Percentiles rank a stretch among this genome's conserved stretches.
Evolutionary conservation across 2,888 invertebrate species (phyloP).

Genomic region (Chelonus formosanus): DNA sequence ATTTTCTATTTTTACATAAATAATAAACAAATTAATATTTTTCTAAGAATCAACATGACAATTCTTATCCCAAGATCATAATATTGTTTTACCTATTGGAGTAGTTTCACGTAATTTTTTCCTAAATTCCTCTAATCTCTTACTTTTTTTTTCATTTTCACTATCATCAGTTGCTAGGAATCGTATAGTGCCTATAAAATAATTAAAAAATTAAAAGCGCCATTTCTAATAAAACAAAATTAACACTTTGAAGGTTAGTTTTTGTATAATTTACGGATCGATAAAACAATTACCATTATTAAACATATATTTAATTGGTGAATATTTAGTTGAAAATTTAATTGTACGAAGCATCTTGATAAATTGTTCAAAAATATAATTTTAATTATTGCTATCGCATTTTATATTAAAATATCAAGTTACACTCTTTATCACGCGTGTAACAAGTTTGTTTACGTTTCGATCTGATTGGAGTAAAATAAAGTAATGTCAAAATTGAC

Average conservation of each 20-base stretch:
- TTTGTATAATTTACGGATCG: too few species aligned
- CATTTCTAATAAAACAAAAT: too few species aligned
- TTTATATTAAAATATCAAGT: too few species aligned
- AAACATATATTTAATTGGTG: conserved; percentile 6
- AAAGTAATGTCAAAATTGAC: too few species aligned
- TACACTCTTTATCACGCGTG: too few species aligned
- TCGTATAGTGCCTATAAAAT: conserved; percentile 1
- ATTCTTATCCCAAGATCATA: too few species aligned
- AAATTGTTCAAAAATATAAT: not conserved
- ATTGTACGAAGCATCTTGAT: conserved; percentile 19
- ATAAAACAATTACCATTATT: conserved; percentile 30
- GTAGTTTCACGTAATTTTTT: conserved; percentile 76
- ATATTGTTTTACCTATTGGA: conserved; percentile 62
- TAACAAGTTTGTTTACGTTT: too few species aligned
- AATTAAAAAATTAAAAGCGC: too few species aligned
- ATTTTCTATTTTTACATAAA: too few species aligned
- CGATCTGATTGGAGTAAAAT: too few species aligned
- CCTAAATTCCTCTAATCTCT: conserved; percentile 74
- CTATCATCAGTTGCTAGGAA: conserved; percentile 45
- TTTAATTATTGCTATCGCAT: too few species aligned
- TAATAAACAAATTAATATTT: conserved; percentile 6
- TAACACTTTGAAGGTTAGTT: too few species aligned
- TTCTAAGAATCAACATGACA: conserved; percentile 61
- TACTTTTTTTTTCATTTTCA: conserved; percentile 63
- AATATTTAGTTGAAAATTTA: not conserved